phyloP scores from a whole-genome alignment of 2,888 invertebrate genomes.

The Caenorhabditis macrosperma region DNA sequence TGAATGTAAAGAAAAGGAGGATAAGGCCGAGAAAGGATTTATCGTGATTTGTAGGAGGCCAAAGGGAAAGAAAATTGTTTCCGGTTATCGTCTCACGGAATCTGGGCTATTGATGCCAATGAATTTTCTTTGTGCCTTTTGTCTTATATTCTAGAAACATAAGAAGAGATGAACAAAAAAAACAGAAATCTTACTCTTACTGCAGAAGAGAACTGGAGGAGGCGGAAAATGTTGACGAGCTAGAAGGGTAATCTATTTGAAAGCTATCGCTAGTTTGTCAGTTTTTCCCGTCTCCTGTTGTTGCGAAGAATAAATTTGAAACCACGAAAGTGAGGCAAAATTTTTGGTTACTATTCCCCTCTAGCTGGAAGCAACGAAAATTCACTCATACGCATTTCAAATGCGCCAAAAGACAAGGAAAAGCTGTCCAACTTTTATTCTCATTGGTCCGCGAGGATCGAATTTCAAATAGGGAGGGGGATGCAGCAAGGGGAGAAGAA shows the following conservation, averaged over 20 bases:
- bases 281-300: not conserved
- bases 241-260: constrained; percentile 25
- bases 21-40: constrained; percentile 16
- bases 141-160: not conserved
- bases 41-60: constrained; percentile 42
- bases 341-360: not conserved
- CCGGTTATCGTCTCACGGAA: constrained; percentile 47
- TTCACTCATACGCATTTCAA: not conserved
- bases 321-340: not conserved
- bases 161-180: not conserved
- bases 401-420: constrained; percentile 20
- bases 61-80: constrained; percentile 31
- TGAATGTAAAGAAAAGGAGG: constrained; percentile 1
- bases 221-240: not conserved
- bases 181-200: not conserved
- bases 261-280: constrained; percentile 2
- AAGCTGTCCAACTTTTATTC: constrained; percentile 40
- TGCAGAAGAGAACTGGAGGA: not conserved
- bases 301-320: not conserved
- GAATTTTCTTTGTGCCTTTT: constrained; percentile 19
- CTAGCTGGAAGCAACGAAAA: not conserved
- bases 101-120: constrained; percentile 25
- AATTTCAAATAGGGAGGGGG: constrained; percentile 41
- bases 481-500: constrained; percentile 8
- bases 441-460: constrained; percentile 36